Conservation (phyloP, 2,797 vertebrate genomes). For the Dromococcyx pavoninus region DNA sequence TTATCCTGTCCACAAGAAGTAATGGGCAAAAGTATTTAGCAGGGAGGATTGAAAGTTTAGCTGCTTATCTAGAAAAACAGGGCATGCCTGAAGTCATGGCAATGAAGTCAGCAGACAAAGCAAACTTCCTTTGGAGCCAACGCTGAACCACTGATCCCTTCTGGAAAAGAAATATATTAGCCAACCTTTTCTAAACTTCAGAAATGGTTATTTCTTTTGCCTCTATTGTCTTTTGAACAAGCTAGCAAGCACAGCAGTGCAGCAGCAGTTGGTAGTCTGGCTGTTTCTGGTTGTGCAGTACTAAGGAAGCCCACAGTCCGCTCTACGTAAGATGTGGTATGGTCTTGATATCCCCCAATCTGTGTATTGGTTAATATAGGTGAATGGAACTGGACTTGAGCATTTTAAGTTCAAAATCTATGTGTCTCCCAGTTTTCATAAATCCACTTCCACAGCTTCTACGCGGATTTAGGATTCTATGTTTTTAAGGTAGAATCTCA, state of each 20-base stretch:
- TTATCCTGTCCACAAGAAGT: neutral
- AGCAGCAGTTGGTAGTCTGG: neutral
- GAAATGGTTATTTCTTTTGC: neutral
- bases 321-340: neutral
- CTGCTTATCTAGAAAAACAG: slow-evolving; percentile 55
- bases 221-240: neutral
- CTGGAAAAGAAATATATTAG: neutral
- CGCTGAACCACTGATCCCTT: neutral
- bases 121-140: neutral
- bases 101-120: neutral
- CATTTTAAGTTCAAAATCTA: neutral
- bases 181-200: neutral
- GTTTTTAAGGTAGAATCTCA: neutral
- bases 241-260: neutral
- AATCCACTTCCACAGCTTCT: neutral
- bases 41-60: neutral
- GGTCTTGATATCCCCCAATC: neutral
- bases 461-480: neutral
- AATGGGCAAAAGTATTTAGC: neutral
- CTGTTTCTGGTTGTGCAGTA: neutral
- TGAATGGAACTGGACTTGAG: neutral
- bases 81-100: slow-evolving; percentile 38
- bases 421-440: neutral
- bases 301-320: neutral
- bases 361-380: neutral